Percentiles rank a stretch among this genome's conserved stretches.
Conservation (phyloP, 2,797 vertebrate genomes). For the Perodicticus potto region DNA sequence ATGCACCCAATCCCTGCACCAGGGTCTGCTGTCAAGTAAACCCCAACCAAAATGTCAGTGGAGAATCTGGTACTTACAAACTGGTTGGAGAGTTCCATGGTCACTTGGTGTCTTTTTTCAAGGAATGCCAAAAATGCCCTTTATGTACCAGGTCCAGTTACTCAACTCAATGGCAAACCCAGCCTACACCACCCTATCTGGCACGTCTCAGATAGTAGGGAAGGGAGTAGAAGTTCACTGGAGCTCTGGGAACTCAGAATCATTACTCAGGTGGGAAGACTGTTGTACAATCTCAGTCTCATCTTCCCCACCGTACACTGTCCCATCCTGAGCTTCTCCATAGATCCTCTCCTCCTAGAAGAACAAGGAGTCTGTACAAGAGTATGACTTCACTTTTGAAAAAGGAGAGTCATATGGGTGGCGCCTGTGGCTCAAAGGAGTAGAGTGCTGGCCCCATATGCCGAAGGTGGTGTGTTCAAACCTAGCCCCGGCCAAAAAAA, state of each 20-base stretch:
- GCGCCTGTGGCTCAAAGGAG: too few species aligned
- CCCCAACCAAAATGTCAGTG: constrained; percentile 18
- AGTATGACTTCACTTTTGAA: neutral
- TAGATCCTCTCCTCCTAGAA: neutral
- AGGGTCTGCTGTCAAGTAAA: constrained; percentile 23
- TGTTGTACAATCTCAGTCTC: neutral
- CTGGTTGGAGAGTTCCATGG: neutral
- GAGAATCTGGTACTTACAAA: constrained; percentile 32
- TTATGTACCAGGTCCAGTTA: neutral
- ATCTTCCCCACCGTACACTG: neutral
- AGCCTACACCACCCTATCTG: neutral
- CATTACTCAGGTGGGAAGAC: neutral
- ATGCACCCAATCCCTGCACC: neutral
- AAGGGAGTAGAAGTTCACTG: neutral
- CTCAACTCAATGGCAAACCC: neutral
- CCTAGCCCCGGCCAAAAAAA: too few species aligned
- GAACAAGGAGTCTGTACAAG: constrained; percentile 44
- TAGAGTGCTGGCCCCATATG: too few species aligned
- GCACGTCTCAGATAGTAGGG: neutral
- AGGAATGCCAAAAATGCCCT: neutral
- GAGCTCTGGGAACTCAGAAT: neutral
- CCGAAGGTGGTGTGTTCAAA: too few species aligned
- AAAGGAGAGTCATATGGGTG: neutral
- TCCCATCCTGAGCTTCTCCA: neutral
- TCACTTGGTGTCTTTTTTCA: constrained; percentile 47